Conservation (phyloP, 2,113 vertebrate genomes). For the Phoenicopterus ruber region DNA sequence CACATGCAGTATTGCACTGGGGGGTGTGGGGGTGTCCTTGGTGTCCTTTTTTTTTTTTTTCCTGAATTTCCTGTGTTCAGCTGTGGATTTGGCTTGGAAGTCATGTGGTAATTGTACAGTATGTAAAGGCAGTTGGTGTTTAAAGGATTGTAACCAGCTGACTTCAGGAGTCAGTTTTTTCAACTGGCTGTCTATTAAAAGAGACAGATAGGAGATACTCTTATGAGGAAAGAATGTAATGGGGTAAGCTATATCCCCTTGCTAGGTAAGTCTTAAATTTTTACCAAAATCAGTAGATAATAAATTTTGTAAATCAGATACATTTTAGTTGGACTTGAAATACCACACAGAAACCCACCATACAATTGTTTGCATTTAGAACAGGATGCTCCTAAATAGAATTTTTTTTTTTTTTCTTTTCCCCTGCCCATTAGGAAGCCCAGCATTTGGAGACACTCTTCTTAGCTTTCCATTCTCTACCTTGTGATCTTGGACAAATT, state of each 20-base stretch:
- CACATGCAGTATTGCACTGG: background rate
- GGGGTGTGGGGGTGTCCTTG: background rate
- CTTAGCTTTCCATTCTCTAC: background rate
- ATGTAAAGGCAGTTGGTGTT: background rate
- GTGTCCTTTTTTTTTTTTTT: background rate
- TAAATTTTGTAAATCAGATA: background rate
- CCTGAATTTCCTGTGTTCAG: background rate
- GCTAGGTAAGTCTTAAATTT: background rate
- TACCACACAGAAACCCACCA: background rate
- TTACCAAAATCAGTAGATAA: background rate
- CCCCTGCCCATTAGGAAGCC: background rate
- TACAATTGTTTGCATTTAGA: background rate
- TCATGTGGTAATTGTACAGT: background rate
- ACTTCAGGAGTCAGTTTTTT: slow-evolving; percentile 1
- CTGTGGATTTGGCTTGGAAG: slow-evolving; percentile 22
- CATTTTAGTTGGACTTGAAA: background rate
- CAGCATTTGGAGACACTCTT: background rate
- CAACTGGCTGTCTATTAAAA: background rate
- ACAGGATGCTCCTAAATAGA: background rate
- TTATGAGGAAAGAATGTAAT: background rate
- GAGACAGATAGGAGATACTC: background rate
- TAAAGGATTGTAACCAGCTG: slow-evolving; percentile 26
- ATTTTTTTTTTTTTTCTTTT: background rate
- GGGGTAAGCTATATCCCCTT: background rate
- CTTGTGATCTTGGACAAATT: background rate